These are phyloP conservation scores for Molothrus aeneus DNA, from an alignment of 2,797 vertebrate genomes.

Conservation along the genomic window DNA sequence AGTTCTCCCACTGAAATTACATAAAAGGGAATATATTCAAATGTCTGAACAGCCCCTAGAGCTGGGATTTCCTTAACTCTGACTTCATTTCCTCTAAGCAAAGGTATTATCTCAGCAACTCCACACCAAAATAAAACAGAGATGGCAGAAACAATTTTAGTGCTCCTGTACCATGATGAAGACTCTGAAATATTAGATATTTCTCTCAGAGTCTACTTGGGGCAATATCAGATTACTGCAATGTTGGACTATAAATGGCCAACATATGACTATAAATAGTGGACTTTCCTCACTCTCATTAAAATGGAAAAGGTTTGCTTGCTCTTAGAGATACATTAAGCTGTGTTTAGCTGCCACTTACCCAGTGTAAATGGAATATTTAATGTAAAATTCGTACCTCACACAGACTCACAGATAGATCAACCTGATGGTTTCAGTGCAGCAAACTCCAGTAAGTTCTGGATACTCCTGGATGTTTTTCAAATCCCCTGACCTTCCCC, in stretches of 20 bases:
- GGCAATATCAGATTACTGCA: background rate
- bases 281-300: background rate
- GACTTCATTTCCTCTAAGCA: background rate
- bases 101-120: background rate
- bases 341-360: background rate
- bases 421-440: background rate
- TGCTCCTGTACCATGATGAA: background rate
- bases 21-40: background rate
- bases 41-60: background rate
- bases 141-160: background rate
- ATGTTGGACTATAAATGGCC: background rate
- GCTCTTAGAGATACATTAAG: background rate
- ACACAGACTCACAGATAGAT: background rate
- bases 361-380: background rate
- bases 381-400: background rate
- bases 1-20: background rate
- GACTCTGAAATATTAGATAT: background rate
- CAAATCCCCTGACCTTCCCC: background rate
- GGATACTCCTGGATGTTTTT: background rate
- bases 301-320: background rate
- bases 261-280: no score
- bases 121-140: background rate
- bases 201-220: background rate
- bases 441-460: background rate
- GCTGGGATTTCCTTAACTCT: background rate